These are phyloP conservation scores for Calonectris borealis DNA, from an alignment of 2,113 vertebrate species.

Conservation along the genomic window DNA sequence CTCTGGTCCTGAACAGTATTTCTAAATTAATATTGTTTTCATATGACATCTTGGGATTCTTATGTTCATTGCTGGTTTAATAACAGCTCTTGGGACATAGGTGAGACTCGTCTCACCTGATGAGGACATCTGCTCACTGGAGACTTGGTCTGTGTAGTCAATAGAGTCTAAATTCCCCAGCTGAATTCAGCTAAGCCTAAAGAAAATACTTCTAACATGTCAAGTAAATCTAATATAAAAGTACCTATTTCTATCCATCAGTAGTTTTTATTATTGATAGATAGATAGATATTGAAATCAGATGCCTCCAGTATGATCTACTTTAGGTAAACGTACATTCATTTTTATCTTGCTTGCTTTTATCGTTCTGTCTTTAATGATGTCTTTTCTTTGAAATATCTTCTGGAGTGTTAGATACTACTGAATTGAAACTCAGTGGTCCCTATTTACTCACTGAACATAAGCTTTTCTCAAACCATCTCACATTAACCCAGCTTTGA, in stretches of 20 bases:
- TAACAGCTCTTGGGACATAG: not conserved
- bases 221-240: not conserved
- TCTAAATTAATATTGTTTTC: not conserved
- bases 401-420: not conserved
- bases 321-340: not conserved
- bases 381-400: not conserved
- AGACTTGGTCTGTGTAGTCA: not conserved
- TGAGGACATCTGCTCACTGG: not conserved
- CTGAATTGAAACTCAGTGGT: not conserved
- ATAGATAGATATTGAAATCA: not conserved
- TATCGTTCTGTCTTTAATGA: not conserved
- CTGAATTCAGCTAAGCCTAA: not conserved
- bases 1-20: not conserved
- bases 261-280: not conserved
- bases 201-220: not conserved
- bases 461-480: not conserved
- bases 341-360: not conserved
- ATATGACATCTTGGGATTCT: not conserved
- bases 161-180: not conserved
- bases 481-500: not conserved
- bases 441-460: not conserved
- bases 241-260: not conserved
- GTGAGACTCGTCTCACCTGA: not conserved
- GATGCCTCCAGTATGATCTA: not conserved
- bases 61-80: not conserved